Evolutionary conservation across 2,888 invertebrate species (phyloP), one percentile per base, ranked within the genome.

Genomic region (Dilophus febrilis): DNA sequence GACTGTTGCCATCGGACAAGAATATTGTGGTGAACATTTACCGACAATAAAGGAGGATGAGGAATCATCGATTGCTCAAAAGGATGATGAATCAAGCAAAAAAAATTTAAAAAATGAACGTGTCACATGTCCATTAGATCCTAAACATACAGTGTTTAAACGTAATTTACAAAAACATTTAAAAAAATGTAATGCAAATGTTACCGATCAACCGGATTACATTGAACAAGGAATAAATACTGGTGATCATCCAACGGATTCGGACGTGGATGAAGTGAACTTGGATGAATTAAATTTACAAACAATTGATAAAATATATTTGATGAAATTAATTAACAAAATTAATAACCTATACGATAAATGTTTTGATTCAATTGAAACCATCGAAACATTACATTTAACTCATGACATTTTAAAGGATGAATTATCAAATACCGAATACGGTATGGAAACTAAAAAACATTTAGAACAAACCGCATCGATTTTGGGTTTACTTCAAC

Each of bases 391-490:
- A 19, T 51, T 58, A 40, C 50, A 64, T 35, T 45, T 58, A 5
- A 51, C 54, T 11, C 70, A 73, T 48, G 47, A 57, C 2, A 53
- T 67, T 11, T 51, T 76, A 2, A 56, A 64, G 33, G 55, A 59
- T 4, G 71, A 72, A 52, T 50, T 70, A n/a, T 49, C 55, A 4
- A 68, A 69, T 41, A 54, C 65, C 1, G 68, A 68, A 14, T 74
- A 77, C 48, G 71, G 77, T 0, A 68, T 69, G 47, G 69, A 69
- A 51, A 71, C 74, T 0, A 69, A 69, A 38, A 77, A 82, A 45
- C 90, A 91, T 56, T 63, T 88, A 48, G 59, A 74, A 16, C 90
- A 91, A 60, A 77, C 77, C 39, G 77, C 86, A 3, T 76, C 82
- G 1, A 64, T 91, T 43, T 59, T 91, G 42, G 78, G 76, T 31